A percentile compares a stretch with the other conserved stretches of the same genome.
phyloP scores from a whole-genome alignment of 2,113 vertebrate species.

The Heterocephalus glaber region DNA sequence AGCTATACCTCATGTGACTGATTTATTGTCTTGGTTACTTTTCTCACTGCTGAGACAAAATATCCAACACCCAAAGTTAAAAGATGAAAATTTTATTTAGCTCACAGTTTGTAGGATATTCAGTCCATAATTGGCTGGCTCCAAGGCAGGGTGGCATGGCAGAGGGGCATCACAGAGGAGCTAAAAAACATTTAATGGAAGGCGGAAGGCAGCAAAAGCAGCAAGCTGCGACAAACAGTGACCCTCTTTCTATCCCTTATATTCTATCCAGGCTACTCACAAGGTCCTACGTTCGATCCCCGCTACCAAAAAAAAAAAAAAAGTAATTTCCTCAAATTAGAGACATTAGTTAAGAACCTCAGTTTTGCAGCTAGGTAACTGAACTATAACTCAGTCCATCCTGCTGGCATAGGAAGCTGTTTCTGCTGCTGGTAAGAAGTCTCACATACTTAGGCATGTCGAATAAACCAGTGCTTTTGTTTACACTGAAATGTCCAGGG shows the following conservation, averaged over 20 bases:
- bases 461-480: not conserved
- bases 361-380: not conserved
- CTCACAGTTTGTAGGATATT: not conserved
- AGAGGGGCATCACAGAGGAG: not conserved
- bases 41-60: not conserved
- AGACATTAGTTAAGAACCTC: not conserved
- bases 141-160: not conserved
- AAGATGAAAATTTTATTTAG: not conserved
- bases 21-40: not conserved
- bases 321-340: constrained; percentile 6
- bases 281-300: no score
- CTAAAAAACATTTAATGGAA: not conserved
- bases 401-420: not conserved
- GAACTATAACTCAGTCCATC: constrained; percentile 19
- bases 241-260: not conserved
- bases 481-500: not conserved
- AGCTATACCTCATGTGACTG: not conserved
- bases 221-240: not conserved
- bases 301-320: no score
- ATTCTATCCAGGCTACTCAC: not conserved
- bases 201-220: not conserved
- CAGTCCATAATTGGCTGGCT: not conserved
- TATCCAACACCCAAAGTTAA: not conserved
- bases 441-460: not conserved
- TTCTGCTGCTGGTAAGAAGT: constrained; percentile 47